A percentile compares a stretch with the other conserved stretches of the same genome.
phyloP scores from a whole-genome alignment of 2,888 invertebrate species.

The Limenitis camilla region DNA sequence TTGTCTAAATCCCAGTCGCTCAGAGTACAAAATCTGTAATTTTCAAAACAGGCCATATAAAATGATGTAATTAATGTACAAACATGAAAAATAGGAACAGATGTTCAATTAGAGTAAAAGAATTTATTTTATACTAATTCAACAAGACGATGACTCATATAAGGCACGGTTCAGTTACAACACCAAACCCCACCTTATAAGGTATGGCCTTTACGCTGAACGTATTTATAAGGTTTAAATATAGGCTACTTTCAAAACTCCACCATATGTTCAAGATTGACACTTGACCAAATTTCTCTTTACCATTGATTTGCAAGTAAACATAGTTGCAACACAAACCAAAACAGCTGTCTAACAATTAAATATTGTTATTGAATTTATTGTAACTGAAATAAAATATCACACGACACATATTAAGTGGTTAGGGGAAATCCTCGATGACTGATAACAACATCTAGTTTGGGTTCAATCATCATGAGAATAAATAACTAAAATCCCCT shows the following conservation, averaged over 20 bases:
- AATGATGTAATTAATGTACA: conserved; percentile 3
- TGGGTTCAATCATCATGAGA: too few relatives aligned
- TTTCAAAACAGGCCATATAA: not conserved
- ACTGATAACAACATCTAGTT: too few relatives aligned
- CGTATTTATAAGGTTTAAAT: conserved; percentile 67
- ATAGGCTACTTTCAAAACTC: conserved; percentile 64
- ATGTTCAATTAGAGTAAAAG: conserved; percentile 60
- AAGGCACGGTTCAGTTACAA: conserved; percentile 55
- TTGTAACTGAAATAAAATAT: too few relatives aligned
- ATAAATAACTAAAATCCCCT: too few relatives aligned
- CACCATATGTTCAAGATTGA: conserved; percentile 68
- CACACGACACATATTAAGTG: too few relatives aligned
- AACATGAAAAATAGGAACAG: conserved; percentile 39
- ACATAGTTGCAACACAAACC: too few relatives aligned
- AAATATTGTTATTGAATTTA: too few relatives aligned
- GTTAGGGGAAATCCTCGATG: too few relatives aligned
- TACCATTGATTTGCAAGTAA: not conserved
- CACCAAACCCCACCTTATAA: conserved; percentile 59
- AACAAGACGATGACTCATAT: conserved; percentile 57
- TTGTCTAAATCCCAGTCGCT: too few relatives aligned
- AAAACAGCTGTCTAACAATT: too few relatives aligned
- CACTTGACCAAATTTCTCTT: conserved; percentile 61
- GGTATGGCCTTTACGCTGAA: conserved; percentile 65
- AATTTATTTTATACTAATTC: conserved; percentile 62
- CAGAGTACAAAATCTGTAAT: not conserved